Conservation (phyloP, 2,888 invertebrate species). For the Dynastes maya region DNA sequence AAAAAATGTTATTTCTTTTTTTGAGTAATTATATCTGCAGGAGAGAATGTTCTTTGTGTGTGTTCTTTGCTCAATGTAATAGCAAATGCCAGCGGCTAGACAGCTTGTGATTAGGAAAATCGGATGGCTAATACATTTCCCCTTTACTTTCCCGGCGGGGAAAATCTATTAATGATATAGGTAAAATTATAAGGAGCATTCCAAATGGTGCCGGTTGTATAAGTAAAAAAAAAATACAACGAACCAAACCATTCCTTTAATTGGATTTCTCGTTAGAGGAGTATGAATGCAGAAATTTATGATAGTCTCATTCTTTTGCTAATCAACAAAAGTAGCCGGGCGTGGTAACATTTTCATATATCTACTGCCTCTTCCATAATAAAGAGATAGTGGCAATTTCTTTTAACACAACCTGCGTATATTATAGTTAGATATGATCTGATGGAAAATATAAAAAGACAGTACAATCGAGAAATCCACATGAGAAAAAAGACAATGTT, state of each 20-base stretch:
- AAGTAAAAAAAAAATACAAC: background rate
- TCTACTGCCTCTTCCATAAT: background rate
- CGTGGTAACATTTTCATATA: constrained; percentile 27
- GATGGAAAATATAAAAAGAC: constrained; percentile 13
- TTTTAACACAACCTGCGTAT: constrained; percentile 8
- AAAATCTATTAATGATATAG: too few relatives aligned
- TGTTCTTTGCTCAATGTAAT: too few relatives aligned
- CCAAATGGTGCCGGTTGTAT: too few relatives aligned
- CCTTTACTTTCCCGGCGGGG: too few relatives aligned
- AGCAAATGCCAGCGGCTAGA: too few relatives aligned
- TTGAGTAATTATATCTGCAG: too few relatives aligned
- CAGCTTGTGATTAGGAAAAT: too few relatives aligned
- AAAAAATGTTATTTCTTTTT: too few relatives aligned
- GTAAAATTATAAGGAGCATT: too few relatives aligned
- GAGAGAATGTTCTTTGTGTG: too few relatives aligned
- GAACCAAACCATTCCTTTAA: constrained; percentile 2
- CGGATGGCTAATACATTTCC: too few relatives aligned
- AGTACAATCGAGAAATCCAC: constrained; percentile 4
- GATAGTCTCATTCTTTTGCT: constrained; percentile 6
- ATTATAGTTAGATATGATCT: background rate
- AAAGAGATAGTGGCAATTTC: constrained; percentile 10
- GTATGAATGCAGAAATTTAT: constrained; percentile 12
- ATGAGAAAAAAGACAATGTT: too few relatives aligned
- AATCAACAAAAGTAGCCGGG: constrained; percentile 23
- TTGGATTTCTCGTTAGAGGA: constrained; percentile 5